A percentile compares a stretch with the other conserved stretches of the same genome.
These are phyloP conservation scores for Caenorhabditis afra DNA, from an alignment of 2,888 invertebrate genomes.

Conservation along the genomic window DNA sequence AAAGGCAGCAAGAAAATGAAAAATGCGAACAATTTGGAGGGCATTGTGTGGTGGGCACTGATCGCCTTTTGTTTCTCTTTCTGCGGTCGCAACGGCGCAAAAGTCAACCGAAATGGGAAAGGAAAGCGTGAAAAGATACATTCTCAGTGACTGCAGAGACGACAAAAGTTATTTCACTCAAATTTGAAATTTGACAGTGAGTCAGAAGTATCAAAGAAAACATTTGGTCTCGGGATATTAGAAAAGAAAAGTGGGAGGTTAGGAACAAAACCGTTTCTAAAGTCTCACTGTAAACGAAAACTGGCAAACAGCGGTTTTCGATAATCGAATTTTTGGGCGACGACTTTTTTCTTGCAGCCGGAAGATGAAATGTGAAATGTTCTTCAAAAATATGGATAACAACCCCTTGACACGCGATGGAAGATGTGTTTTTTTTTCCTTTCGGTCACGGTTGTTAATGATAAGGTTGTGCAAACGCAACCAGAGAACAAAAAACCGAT, in stretches of 20 bases:
- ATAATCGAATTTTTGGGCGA: neutral
- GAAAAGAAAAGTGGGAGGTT: too few species aligned
- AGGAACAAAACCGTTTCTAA: neutral
- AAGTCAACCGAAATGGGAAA: neutral
- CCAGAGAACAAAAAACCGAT: too few species aligned
- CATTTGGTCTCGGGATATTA: neutral
- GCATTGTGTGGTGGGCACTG: slow-evolving; percentile 29
- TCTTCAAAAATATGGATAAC: slow-evolving; percentile 1
- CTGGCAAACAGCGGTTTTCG: slow-evolving; percentile 1
- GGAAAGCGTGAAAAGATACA: neutral
- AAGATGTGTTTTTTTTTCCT: slow-evolving; percentile 4
- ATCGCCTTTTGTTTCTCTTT: slow-evolving; percentile 20
- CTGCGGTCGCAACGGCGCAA: slow-evolving; percentile 1
- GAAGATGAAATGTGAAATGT: neutral
- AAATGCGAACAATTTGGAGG: slow-evolving; percentile 52
- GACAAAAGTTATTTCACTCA: too few species aligned
- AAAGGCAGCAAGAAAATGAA: slow-evolving; percentile 21
- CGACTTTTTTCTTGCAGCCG: neutral
- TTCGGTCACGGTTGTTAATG: slow-evolving; percentile 20
- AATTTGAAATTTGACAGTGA: slow-evolving; percentile 3
- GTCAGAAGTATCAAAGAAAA: neutral
- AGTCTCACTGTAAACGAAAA: too few species aligned
- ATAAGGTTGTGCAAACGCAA: slow-evolving; percentile 16
- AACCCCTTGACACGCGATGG: slow-evolving; percentile 17
- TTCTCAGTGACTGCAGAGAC: too few species aligned